Base-by-base conservation (phyloP, 2,113 vertebrate species). In the Bos indicus region DNA sequence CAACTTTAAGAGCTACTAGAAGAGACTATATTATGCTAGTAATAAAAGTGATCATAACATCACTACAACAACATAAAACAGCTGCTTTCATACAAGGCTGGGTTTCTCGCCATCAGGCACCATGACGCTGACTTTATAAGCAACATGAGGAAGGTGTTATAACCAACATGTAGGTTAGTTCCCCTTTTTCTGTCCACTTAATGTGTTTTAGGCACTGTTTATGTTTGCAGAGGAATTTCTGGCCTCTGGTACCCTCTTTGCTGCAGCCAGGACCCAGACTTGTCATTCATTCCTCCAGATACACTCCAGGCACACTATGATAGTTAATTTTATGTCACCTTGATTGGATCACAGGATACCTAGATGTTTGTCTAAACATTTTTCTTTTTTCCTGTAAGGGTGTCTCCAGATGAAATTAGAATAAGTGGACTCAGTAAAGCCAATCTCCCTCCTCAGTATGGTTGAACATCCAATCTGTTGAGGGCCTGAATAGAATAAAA, bases 1-100 rank as follows among this genome's bases (percentile, higher is more conserved):
- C 95, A 62, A 84, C 95, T 95, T 94, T 97, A 95, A 95, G 95
- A 91, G 78, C 78, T 89, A 95, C 95, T 97, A 94, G 97, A 95
- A 97, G 64, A 94, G 95, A 89, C 93, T 46, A 28, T 96, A 94
- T 97, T 86, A 84, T 52, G 15, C 59, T 19, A 36, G 96, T 64
- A 93, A 96, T 95, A 94, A 97, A 97, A 87, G 60, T 6, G 52
- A 83, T 89, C 62, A 28, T 87, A 88, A 40, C 57, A 71, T 97
- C 56, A 97, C 51, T 57, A 83, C 83, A 90, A n/a, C 90, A 86
- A 67, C 90, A 78, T 77, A 94, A 97, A 92, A 52, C 95, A 95
- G 95, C 80, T 57, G 82, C 91, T 60, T 83, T 36, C 93, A 33
- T 62, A n/a, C 57, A 43, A 83, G 83, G 77, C n/a, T 26, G 36